Base-by-base conservation (phyloP, 1,140 invertebrate species). In the Geopemphigus sp. region DNA sequence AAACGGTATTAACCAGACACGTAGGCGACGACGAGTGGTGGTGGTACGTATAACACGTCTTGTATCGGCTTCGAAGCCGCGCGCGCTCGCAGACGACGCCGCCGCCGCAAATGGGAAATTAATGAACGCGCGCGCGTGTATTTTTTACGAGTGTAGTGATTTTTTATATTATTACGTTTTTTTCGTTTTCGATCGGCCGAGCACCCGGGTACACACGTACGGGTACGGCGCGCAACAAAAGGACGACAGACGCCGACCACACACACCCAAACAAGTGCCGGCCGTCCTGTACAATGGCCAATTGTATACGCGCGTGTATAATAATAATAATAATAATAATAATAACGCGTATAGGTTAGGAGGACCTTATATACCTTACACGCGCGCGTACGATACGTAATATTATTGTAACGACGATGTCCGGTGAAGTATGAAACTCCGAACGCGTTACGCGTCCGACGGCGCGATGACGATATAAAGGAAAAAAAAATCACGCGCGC, bases 221-320 rank as follows among this genome's bases (percentile, higher is more conserved):
- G n/a, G 17, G 26, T n/a, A 29, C 32, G 22, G 29, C 1, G 29
- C 50, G 17, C 24, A 5, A 47, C 39, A 78, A 57, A 78, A 78
- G n/a, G 61, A 74, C 54, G 72, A 39, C 72, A 74, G 29, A 78
- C 74, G 74, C 57, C 74, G 74, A 63, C 74, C 74, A 78, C 74
- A 78, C 72, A 76, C 74, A 39, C 74, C 74, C 32, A 47, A 78
- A 61, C 39, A 78, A 61, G 57, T 78, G 74, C n/a, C 57, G 39
- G 39, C 57, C 39, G 74, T 61, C 22, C 74, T 78, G 22, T 59
- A 59, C 74, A 78, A 47, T 47, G 15, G 2, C n/a, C 57, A 47
- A 61, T 50, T 54, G 29, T 72, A 59, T 45, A 74, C 32, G 10
- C n/a, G 61, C 29, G 61, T 32, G 61, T 63, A 32, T 14, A 24